Base-by-base conservation (phyloP, 2,888 invertebrate species). In the Athalia cordata region DNA sequence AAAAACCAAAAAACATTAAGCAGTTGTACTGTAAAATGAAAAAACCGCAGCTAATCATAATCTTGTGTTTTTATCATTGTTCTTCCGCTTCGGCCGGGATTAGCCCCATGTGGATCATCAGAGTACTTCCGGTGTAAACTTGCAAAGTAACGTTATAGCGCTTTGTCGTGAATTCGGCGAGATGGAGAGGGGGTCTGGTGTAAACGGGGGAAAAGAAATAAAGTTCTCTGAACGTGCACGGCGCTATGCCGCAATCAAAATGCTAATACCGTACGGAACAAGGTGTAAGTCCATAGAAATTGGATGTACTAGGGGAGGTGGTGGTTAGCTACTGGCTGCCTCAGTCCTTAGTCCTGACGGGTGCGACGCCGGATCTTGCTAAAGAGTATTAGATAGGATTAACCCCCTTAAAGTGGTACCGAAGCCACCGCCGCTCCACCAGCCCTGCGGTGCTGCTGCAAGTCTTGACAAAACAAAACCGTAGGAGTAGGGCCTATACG, bases 401-500 rank as follows among this genome's bases (percentile, higher is more conserved):
- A 89, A 84, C 81, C 75, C 84, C 84, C 85, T 87, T 87, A 86
- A 87, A 88, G 88, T 87, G 87, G 87, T 86, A 86, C 86, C 84
- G 83, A 82, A 84, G 82, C 85, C 50, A 75, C 83, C 84, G 81
- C 79, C 83, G 87, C 29, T 29, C 29, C 29, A 29, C 29, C 29
- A 29, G 85, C 85, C 81, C 80, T 52, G 75, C 80, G 79, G 81
- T 82, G 85, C 84, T 79, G 83, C 83, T 2, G 29, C 29, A 29
- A 88, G 89, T 88, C 90, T 89, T 89, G 86, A 87, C 89, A 90
- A 89, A 90, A 90, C 89, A 29, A 29, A 29, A 89, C 82, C 82
- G 85, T 87, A 50, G 87, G 87, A 85, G 83, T 81, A 65, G 80
- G 29, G 29, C 29, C 29, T 29, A 29, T 29, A 29, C 29, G 29